phyloP scores from a whole-genome alignment of 2,888 invertebrate genomes.

The Eupithecia inturbata region DNA sequence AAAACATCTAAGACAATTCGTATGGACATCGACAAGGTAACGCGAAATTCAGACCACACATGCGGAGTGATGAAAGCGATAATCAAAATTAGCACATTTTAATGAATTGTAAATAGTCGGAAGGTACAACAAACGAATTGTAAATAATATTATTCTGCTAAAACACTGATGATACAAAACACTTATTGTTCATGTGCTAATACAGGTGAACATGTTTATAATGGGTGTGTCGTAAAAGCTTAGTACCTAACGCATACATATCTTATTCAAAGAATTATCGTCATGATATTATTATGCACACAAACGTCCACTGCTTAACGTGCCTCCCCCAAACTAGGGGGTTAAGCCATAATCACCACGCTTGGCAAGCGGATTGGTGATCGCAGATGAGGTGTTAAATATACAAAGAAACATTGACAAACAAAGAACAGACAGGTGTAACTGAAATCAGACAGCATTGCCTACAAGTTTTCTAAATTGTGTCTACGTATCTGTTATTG shows the following conservation, averaged over 20 bases:
- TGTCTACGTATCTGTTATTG: no score
- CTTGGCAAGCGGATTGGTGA: no score
- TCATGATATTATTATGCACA: neutral
- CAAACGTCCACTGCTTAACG: no score
- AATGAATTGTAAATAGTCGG: slow-evolving; percentile 25
- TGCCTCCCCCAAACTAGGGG: no score
- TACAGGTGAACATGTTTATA: slow-evolving; percentile 8
- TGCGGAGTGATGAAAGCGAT: slow-evolving; percentile 33
- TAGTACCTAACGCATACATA: neutral
- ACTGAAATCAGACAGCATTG: neutral
- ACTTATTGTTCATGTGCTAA: slow-evolving; percentile 3
- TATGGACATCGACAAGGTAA: slow-evolving; percentile 59
- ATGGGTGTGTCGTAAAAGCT: neutral
- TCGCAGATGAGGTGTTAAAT: no score
- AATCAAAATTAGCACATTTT: slow-evolving; percentile 31
- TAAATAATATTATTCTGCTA: slow-evolving; percentile 18
- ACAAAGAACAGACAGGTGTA: neutral
- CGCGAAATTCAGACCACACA: slow-evolving; percentile 74
- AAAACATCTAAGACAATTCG: slow-evolving; percentile 64
- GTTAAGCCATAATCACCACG: no score
- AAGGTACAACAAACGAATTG: slow-evolving; percentile 18
- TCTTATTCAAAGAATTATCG: neutral
- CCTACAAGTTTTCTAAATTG: neutral
- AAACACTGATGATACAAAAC: slow-evolving; percentile 17
- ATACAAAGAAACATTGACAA: neutral